A percentile compares a stretch with the other conserved stretches of the same genome.
phyloP scores from a whole-genome alignment of 2,797 vertebrate species.

The Cyclopterus lumpus region DNA sequence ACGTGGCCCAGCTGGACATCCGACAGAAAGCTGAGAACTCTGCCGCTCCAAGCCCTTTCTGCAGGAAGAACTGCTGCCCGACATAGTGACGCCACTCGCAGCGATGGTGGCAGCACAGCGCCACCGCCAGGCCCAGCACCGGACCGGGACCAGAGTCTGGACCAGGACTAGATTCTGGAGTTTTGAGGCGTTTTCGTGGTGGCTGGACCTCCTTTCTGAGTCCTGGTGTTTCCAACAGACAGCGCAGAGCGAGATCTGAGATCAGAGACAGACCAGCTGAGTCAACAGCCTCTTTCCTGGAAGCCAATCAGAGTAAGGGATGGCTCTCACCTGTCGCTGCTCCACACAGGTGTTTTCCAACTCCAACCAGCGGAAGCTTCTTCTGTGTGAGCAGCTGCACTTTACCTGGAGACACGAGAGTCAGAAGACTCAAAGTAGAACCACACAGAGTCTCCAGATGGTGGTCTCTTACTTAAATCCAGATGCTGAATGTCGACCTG shows the following conservation, averaged over 20 bases:
- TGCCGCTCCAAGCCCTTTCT: constrained; percentile 85
- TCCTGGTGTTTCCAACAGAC: constrained; percentile 84
- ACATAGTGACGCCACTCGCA: constrained; percentile 97
- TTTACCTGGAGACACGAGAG: constrained; percentile 79
- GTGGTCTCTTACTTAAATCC: constrained; percentile 86
- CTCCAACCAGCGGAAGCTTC: constrained; percentile 88
- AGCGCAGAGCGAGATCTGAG: constrained; percentile 93
- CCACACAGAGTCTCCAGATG: background rate
- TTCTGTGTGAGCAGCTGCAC: constrained; percentile 86
- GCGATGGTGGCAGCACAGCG: constrained; percentile 96
- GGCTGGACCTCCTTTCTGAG: constrained; percentile 58
- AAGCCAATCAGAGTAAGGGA: constrained; percentile 1
- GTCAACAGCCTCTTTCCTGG: background rate
- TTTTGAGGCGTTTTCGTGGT: constrained; percentile 82
- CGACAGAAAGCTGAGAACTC: constrained; percentile 93
- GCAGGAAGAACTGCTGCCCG: constrained; percentile 90
- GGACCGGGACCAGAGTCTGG: constrained; percentile 16
- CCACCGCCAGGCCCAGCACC: constrained; percentile 90
- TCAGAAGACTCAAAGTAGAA: background rate
- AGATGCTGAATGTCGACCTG: constrained; percentile 97
- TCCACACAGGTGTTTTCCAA: constrained; percentile 97
- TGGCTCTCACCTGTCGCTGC: constrained; percentile 89
- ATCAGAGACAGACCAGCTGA: background rate
- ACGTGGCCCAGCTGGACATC: constrained; percentile 99
- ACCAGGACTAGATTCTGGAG: background rate